Conservation (phyloP, 2,113 vertebrate species). For the Ursus arctos region DNA sequence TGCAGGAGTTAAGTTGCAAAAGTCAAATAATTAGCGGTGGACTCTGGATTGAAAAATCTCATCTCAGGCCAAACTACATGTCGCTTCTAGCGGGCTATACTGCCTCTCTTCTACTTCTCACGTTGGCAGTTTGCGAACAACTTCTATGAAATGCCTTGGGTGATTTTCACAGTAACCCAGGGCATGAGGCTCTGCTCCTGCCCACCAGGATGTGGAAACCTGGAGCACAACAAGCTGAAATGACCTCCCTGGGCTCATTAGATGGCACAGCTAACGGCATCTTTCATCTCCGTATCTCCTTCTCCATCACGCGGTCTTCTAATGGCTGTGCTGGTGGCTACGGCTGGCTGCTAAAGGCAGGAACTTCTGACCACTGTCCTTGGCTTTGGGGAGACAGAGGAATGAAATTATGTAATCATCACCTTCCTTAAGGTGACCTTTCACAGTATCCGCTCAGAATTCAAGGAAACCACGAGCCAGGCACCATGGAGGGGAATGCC, state of each 20-base stretch:
- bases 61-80: not conserved
- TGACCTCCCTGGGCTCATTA: slow-evolving; percentile 1
- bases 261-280: not conserved
- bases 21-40: not conserved
- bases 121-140: not conserved
- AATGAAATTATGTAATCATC: not conserved
- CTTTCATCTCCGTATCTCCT: slow-evolving; percentile 37
- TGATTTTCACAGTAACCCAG: not conserved
- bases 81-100: not conserved
- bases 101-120: not conserved
- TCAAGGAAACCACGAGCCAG: not conserved
- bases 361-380: not conserved
- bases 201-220: not conserved
- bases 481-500: not conserved
- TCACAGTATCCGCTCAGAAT: not conserved
- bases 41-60: slow-evolving; percentile 35
- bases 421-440: not conserved
- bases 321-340: not conserved
- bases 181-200: not conserved
- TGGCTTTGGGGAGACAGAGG: not conserved
- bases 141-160: not conserved
- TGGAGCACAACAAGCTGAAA: not conserved
- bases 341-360: not conserved
- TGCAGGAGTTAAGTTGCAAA: not conserved
- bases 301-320: not conserved